Evolutionary conservation across 2,888 invertebrate genomes (phyloP), one percentile per base, ranked within the genome.

Genomic region (Scaptomyza reducta): DNA sequence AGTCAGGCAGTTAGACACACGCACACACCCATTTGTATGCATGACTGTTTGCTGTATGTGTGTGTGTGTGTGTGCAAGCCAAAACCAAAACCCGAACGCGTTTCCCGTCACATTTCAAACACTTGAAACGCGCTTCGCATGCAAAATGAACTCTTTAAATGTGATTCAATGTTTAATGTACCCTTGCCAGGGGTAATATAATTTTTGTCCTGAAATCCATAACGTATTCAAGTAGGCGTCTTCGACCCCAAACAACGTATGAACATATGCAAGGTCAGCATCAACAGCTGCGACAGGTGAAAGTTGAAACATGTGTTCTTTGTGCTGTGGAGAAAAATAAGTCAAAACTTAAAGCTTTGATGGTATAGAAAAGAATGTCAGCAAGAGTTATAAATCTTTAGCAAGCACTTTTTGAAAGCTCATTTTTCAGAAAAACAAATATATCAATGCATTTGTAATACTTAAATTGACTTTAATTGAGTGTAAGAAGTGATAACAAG

Each of bases 101-200:
- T 62, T 69, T 63, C 35, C 64, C 62, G 62, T 42, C 66, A 60
- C 65, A 70, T 75, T 75, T 66, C 61, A 59, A 63, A 58, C 69
- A 74, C 70, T 76, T 69, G 56, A 55, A 67, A 81, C 80, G 81
- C 83, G 80, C 41, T 54, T 31, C 61, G 81, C 81, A 82, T 82
- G 68, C 79, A 70, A 82, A 82, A 83, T 77, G 74, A 81, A 83
- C 81, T 75, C 78, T 80, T 83, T 83, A 77, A 79, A 79, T 74
- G 74, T 46, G 67, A 68, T 75, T 82, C 71, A 78, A 74, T 57
- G 29, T 27, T 18, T 53, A 29, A 31, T 41, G 41, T 44, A 33
- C 25, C 33, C n/a, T 41, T 47, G 56, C 55, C 33, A 31, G 22
- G 49, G 50, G 56, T 60, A 31, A n/a, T 9, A 5, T 13, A 31